Base-by-base conservation (phyloP, 2,888 invertebrate species). In the Brachypterus glaber region DNA sequence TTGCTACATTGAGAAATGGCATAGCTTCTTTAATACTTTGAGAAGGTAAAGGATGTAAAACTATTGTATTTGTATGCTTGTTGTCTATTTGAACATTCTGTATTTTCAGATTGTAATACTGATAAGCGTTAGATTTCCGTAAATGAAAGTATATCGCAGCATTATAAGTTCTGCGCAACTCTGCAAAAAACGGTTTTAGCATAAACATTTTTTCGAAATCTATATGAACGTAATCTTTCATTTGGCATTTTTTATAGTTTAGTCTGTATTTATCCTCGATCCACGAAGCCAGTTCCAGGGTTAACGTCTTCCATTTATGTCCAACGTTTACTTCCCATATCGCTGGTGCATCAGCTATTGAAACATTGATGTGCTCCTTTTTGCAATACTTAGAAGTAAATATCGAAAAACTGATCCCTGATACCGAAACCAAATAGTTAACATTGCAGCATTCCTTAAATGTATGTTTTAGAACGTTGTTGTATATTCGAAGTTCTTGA, bases 191-290 rank as follows among this genome's bases (percentile, higher is more conserved):
- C 1, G 89, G 88, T 59, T 85, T 85, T 0, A 82, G 78, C 83
- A 89, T 86, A 51, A 82, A 82, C 87, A 89, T 87, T 60, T 82
- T 84, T 33, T 77, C 77, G 48, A 89, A 74, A 58, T 88, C 86
- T 37, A 86, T 79, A 70, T 86, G 67, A 5, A 87, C 75, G 58
- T 81, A 82, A 57, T 86, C 84, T 57, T 84, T 83, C 30, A 86
- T 62, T 48, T 82, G 79, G 33, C 83, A 83, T 53, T 77, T 78
- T 51, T 77, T 77, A 47, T 76, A 74, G 9, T 79, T 78, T 16
- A 73, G 71, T 50, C 71, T 72, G 66, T 81, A 86, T 54, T 83
- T 82, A 47, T 86, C 84, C 59, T 88, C 88, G 31, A 87, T 63
- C 87, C 87, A 87, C 0, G 83, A 76, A 3, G 82, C 80, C 14